A percentile compares a stretch with the other conserved stretches of the same genome.
Conservation (phyloP, 2,888 invertebrate species). For the Halictus ligatus region DNA sequence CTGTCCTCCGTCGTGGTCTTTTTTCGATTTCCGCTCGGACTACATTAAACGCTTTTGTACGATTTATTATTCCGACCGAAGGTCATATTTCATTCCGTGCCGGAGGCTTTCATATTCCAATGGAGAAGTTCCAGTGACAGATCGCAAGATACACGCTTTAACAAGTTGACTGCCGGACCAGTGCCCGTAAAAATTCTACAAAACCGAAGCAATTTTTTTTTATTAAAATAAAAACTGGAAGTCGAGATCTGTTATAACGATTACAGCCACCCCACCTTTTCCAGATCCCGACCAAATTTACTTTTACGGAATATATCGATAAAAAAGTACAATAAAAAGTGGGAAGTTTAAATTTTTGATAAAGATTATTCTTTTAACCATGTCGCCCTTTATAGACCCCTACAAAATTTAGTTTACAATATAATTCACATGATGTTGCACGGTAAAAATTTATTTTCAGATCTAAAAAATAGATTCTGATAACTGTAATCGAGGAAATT, state of each 20-base stretch:
- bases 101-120: background rate
- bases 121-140: constrained; percentile 9
- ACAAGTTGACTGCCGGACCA: background rate
- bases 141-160: background rate
- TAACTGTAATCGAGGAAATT: too few species aligned
- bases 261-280: background rate
- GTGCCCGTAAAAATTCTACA: background rate
- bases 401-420: background rate
- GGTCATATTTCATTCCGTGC: constrained; percentile 36
- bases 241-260: background rate
- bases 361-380: background rate
- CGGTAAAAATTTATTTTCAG: background rate
- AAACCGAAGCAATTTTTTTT: background rate
- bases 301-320: background rate
- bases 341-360: background rate
- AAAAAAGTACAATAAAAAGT: background rate
- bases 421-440: background rate
- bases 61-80: constrained; percentile 45
- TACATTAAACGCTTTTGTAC: constrained; percentile 50
- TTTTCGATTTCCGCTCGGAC: constrained; percentile 56
- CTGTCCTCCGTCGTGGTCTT: constrained; percentile 45
- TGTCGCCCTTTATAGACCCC: background rate
- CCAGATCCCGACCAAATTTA: background rate
- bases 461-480: background rate
- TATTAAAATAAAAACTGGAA: background rate